phyloP scores from a whole-genome alignment of 1,140 invertebrate species.

The Pseudomyrmex pallidus region DNA sequence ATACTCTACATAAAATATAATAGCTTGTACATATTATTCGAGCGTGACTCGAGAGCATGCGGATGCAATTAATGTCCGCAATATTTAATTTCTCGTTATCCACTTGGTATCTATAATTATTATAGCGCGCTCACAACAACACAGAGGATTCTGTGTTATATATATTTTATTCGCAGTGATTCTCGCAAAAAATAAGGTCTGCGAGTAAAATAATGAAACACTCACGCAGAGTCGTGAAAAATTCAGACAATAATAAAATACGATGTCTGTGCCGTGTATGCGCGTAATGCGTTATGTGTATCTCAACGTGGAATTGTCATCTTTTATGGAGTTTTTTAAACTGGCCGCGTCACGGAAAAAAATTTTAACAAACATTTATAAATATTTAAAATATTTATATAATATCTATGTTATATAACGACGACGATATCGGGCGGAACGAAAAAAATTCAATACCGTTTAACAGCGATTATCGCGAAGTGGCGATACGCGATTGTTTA shows the following conservation, averaged over 20 bases:
- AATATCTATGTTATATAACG: background rate
- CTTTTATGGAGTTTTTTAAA: background rate
- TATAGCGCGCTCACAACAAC: background rate
- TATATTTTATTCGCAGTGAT: constrained; percentile 9
- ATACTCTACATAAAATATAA: constrained; percentile 2
- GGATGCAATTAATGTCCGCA: constrained; percentile 31
- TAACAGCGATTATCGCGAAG: constrained; percentile 21
- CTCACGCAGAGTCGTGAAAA: constrained; percentile 11
- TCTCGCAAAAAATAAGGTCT: constrained; percentile 17
- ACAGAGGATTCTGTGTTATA: too few relatives aligned
- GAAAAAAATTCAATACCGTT: background rate
- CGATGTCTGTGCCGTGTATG: background rate
- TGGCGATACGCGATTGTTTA: constrained; percentile 12
- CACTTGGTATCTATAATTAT: constrained; percentile 44
- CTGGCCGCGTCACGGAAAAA: background rate
- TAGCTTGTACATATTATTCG: constrained; percentile 8
- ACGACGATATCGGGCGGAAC: too few relatives aligned
- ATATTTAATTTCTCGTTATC: constrained; percentile 54
- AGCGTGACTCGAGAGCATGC: background rate
- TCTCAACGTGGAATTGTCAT: background rate
- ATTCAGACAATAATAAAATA: background rate
- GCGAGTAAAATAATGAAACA: background rate
- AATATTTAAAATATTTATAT: constrained; percentile 26
- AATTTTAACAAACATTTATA: too few relatives aligned
- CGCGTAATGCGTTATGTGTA: background rate